Evolutionary conservation across 37 sponge, comb jelly and placozoan species (phyloP), one percentile per base, ranked within the genome.

Genomic region (Geodia barretti): DNA sequence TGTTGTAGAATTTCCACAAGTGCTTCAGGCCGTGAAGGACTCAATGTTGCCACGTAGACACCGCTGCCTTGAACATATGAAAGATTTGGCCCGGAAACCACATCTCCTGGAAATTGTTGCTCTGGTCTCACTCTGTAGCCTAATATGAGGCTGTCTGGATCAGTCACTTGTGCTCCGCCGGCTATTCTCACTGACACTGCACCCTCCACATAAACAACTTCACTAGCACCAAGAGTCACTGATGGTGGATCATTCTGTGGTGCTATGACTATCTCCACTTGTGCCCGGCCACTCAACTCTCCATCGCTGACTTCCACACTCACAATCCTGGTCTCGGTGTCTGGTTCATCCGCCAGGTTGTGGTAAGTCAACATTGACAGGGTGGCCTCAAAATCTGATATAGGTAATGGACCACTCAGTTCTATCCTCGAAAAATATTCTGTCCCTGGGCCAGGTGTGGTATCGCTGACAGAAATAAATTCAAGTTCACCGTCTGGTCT

Each of bases 331-430:
- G 32, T n/a, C 3, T 41, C 11, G 2, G 11, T 64, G 29, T 25
- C 41, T 7, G 89, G 93, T 62, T 92, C 93, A 60, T 84, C 88
- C 25, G 83, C 88, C 23, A n/a, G 39, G 60, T 92, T 92, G 74
- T 60, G 25, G 47, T 88, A 92, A 20, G 14, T 65, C 25, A 92
- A 72, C 5, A 81, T 24, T 3, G 47, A 38, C 42, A 91, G 80
- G 25, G 72, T 4, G 25, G 34, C 64, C 41, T 5, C 21, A 60
- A 81, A 91, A n/a, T 74, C 74, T 41, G 60, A 65, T 9, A 69
- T 1, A 29, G 26, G 23, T 61, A 35, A 34, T 25, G 23, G 74
- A 20, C 86, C 64, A 25, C 41, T 36, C 9, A 72, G 58, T 20
- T n/a, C 61, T 60, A 77, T 61, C n/a, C n/a, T n/a, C n/a, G n/a